Base-by-base conservation (phyloP, 2,888 invertebrate genomes). In the Noctuana brunneofusca region DNA sequence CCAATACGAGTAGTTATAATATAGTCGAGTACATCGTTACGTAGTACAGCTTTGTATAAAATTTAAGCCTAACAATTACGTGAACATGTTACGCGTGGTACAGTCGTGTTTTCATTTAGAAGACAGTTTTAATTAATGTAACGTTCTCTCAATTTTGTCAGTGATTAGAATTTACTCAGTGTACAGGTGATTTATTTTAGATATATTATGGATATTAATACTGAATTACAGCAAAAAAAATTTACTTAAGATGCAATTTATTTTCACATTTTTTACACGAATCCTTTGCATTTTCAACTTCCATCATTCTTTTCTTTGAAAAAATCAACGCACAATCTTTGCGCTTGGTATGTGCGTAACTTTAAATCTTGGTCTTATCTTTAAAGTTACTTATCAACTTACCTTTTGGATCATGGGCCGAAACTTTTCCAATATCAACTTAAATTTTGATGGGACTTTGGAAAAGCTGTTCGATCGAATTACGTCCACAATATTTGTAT, bases 51-150 rank as follows among this genome's bases (percentile, higher is more conserved):
- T 14, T 14, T 14, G 38, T 38, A 38, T 38, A 8, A 38, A 16
- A 38, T 38, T 14, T 38, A 38, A 38, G 38, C 38, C 52, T 53
- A 32, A 53, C 53, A 41, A 41, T 41, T 41, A 41, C 16, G 16
- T 14, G 16, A 41, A 16, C 41, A 16, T 41, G 41, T 41, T 41
- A 16, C 41, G 16, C 41, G 9, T 16, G 41, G 16, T 41, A 16
- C 41, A 16, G 16, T 41, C 41, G 0, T 41, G 41, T 41, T 41
- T 41, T 41, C 16, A 16, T 41, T 41, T 41, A 41, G 41, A 9
- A 41, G 41, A 41, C 41, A 41, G 41, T 41, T 41, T 41, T 16
- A 41, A 41, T 41, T 41, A 41, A 41, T 41, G 8, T 41, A 41
- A 41, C 16, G 41, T 41, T 8, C 41, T 41, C 41, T 41, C 16